Evolutionary conservation across 2,113 vertebrate genomes (phyloP).

Genomic region (Fregata magnificens): DNA sequence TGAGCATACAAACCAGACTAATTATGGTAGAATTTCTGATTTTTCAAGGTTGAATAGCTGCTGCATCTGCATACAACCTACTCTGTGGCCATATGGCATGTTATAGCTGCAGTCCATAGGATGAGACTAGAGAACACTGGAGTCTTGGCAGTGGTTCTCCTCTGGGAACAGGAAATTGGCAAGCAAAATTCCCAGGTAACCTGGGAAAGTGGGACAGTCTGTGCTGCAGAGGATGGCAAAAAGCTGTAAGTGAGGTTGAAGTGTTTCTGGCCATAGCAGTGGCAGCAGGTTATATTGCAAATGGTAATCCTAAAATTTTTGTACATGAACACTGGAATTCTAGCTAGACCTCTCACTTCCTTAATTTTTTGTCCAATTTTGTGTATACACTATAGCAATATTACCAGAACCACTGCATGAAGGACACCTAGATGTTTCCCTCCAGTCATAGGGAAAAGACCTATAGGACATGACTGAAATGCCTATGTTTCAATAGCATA

Average conservation of each 20-base stretch:
- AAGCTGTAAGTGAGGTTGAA: background rate
- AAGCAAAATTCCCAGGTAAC: background rate
- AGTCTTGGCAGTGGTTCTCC: background rate
- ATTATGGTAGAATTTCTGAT: background rate
- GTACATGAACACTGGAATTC: background rate
- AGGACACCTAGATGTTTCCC: background rate
- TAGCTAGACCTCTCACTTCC: background rate
- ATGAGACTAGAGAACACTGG: background rate
- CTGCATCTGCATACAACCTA: accelerated
- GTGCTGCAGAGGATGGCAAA: background rate
- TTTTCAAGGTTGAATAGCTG: background rate
- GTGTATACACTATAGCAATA: background rate
- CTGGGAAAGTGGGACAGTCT: background rate
- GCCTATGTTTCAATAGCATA: accelerated
- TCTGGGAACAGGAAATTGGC: background rate
- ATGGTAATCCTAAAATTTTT: background rate
- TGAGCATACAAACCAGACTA: background rate
- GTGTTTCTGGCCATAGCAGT: background rate
- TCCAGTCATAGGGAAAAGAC: background rate
- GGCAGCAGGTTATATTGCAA: background rate
- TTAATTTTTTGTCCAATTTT: background rate
- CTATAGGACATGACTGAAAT: background rate
- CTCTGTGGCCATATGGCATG: background rate
- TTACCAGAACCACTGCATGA: background rate
- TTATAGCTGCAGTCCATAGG: background rate